Base-by-base conservation (phyloP, 2,797 vertebrate species). In the Neoniphon sammara region DNA sequence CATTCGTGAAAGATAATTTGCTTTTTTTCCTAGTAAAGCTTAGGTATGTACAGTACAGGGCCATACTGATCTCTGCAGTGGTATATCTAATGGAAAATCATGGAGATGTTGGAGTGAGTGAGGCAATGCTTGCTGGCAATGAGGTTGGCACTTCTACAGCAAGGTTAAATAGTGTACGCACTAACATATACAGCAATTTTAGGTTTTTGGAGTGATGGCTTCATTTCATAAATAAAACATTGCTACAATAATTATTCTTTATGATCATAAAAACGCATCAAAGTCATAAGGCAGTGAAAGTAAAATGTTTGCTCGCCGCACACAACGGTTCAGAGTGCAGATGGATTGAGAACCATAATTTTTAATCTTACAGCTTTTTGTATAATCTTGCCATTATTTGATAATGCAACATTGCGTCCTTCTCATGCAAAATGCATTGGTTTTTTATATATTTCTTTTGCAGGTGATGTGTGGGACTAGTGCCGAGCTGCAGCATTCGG, bases 341-440 rank as follows among this genome's bases (percentile, higher is more conserved):
- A 87, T 89, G 93, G 89, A 92, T 93, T 78, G 90, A 92, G 91
- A 95, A 95, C 92, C 88, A 71, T 57, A n/a, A n/a, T 84, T 91
- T 91, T 90, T 88, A 83, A 89, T 91, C 85, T 88, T 88, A 93
- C 62, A 53, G 68, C 79, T 87, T 87, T 75, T 53, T 53, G 65
- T 73, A 66, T 82, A 77, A 78, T 90, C 75, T 85, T 75, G 69
- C 74, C 49, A 18, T 86, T 69, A 64, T 86, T 87, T 90, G 92
- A 94, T 83, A 95, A 94, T 93, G 95, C 93, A 91, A 92, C 81
- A 12, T 75, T 84, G 92, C 92, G 88, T 92, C 93, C 94, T 92
- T 95, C 94, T 96, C 97, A 97, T 98, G 96, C 96, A 96, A 88
- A 96, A 95, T 94, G 93, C 91, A 94, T 93, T 94, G 89, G 85